Base-by-base conservation (phyloP, 2,797 vertebrate species). In the Sphenodon punctatus region DNA sequence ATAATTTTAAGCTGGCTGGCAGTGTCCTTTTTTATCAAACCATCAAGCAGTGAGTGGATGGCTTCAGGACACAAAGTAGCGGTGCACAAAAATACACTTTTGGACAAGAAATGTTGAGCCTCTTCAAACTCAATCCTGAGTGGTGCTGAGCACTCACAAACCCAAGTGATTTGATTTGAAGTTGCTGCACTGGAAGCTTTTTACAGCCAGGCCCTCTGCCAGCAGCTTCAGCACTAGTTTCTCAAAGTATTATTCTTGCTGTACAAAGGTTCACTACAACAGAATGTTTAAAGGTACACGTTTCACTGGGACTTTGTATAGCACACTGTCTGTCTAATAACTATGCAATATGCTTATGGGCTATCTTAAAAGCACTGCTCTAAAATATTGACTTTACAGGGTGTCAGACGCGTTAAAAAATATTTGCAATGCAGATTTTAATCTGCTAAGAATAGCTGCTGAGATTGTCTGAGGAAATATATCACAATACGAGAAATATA, bases 371-470 rank as follows among this genome's bases (percentile, higher is more conserved):
- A 78, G 15, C 0, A 1, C 4, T 4, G 19, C 12, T 36, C 22
- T n/a, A 51, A 8, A 34, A 23, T 0, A 41, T 10, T 43, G 4
- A 12, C 39, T 39, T 43, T 19, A 20, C 25, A 41, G 20, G 42
- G n/a, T 64, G n/a, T 32, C 61, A 78, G 1, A 1, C 1, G 77
- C 85, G 32, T 10, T n/a, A 16, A 53, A 46, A 56, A 38, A 3
- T 4, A 1, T 1, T 1, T 0, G 2, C 0, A 3, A 48, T 5
- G 12, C 48, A 30, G 10, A 70, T 58, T 56, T 56, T n/a, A 74
- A n/a, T 5, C 39, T 81, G 19, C 16, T 1, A 75, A 67, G 86
- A 42, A 34, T 2, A 42, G 1, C 9, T 27, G 8, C 6, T 51
- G 74, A 32, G 4, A 36, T 1, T 6, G 17, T 10, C 77, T 12